phyloP scores from a whole-genome alignment of 92 coral and sea anemone genomes.

The Heliopora coerulea region DNA sequence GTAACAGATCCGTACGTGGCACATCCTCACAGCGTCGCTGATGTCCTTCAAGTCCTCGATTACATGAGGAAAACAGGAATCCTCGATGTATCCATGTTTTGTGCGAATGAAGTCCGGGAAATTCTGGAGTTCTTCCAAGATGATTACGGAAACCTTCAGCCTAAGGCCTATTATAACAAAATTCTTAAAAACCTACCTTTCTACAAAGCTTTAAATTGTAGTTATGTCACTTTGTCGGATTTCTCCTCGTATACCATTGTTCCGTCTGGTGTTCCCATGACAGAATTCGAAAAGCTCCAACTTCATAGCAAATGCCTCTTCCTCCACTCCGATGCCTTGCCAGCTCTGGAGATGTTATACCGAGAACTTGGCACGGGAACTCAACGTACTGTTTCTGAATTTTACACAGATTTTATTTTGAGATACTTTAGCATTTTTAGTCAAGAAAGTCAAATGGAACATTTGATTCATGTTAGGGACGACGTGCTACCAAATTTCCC shows the following conservation, averaged over 20 bases:
- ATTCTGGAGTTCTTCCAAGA: constrained; percentile 81
- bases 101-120: constrained; percentile 60
- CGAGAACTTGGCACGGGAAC: constrained; percentile 59
- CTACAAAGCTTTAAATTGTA: constrained; percentile 73
- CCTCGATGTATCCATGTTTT: constrained; percentile 47
- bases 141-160: constrained; percentile 53
- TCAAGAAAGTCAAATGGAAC: constrained; percentile 57
- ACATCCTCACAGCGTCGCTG: constrained; percentile 61
- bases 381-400: constrained; percentile 57
- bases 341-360: constrained; percentile 74
- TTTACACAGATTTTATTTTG: constrained; percentile 77
- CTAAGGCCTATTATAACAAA: constrained; percentile 63
- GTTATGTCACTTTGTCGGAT: constrained; percentile 55
- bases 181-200: constrained; percentile 68
- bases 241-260: constrained; percentile 64
- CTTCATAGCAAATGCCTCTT: constrained; percentile 76
- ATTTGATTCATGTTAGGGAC: constrained; percentile 71
- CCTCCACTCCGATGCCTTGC: constrained; percentile 59
- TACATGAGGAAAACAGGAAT: constrained; percentile 36
- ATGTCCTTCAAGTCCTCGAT: constrained; percentile 63
- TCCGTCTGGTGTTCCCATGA: constrained; percentile 65
- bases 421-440: constrained; percentile 78
- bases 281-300: constrained; percentile 63
- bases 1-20: constrained; percentile 65
- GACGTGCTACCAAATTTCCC: constrained; percentile 55